Base-by-base conservation (phyloP, 1,140 invertebrate species). In the Yoshiicerus persimilis region DNA sequence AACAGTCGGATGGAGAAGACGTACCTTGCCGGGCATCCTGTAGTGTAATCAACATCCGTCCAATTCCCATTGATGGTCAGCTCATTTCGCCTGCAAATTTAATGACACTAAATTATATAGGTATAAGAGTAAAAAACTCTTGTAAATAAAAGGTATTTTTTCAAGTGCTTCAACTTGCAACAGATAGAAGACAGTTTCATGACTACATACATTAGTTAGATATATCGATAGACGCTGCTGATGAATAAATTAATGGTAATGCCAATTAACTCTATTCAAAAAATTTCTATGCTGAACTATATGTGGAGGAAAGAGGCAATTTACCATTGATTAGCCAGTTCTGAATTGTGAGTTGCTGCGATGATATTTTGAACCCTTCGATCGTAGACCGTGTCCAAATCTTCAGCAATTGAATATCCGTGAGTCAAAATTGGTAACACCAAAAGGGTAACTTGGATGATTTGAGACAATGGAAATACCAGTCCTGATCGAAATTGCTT, bases 11-110 rank as follows among this genome's bases (percentile, higher is more conserved):
- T 5, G 2, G 20, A 47, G 41, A 41, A 8, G 3, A 25, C 11
- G 20, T 41, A 88, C 87, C 84, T 88, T 85, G 87, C 87, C 5
- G 84, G 87, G 34, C 87, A 88, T 75, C 87, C 87, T 38, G 83
- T 5, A 0, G 87, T 88, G 66, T 88, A 88, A n/a, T 88, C 87
- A 0, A 88, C 87, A 80, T 86, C 84, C 38, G 62, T 16, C 87
- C 87, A 88, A 9, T 13, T 88, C 34, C 87, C 87, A 30, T 27
- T 38, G 2, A 23, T 36, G 32, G 32, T 80, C 25, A 77, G 16
- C 36, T 77, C 34, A 32, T 25, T 27, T 36, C 62, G 41, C 85
- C 85, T 86, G 13, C 13, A 25, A 64, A 20, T 27, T 23, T 23
- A 2, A 64, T 64, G 56, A 4, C 6, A 64, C 6, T n/a, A 6